Percentiles rank a stretch among this genome's conserved stretches.
phyloP scores from a whole-genome alignment of 2,888 invertebrate genomes.

The Aphrophora alni region DNA sequence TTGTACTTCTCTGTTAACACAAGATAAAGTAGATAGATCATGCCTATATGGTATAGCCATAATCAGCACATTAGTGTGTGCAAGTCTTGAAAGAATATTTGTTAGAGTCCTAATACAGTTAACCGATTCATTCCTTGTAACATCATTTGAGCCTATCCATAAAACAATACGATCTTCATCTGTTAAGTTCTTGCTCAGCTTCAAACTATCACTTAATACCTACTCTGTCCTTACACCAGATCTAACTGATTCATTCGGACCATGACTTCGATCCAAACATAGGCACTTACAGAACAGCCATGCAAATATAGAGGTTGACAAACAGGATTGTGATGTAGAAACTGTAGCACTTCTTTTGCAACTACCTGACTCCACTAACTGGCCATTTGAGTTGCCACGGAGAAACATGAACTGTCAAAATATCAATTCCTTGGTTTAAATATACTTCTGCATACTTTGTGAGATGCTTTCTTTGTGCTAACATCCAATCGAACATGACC shows the following conservation, averaged over 20 bases:
- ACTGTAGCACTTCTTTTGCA: conserved; percentile 55
- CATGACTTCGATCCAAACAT: conserved; percentile 58
- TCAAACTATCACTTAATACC: too few relatives aligned
- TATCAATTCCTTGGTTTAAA: conserved; percentile 84
- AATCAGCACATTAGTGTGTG: too few relatives aligned
- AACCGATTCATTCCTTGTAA: too few relatives aligned
- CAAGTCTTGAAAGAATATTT: too few relatives aligned
- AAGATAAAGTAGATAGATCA: too few relatives aligned
- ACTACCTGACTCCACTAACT: conserved; percentile 73
- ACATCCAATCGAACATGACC: conserved; percentile 83
- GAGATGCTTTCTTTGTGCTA: conserved; percentile 82
- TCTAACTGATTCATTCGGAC: conserved; percentile 49
- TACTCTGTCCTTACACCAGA: too few relatives aligned
- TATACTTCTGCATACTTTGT: conserved; percentile 85
- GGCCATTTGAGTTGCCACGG: conserved; percentile 91
- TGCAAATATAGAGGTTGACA: conserved; percentile 57
- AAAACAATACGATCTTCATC: too few relatives aligned
- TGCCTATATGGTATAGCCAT: too few relatives aligned
- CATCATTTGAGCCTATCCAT: too few relatives aligned
- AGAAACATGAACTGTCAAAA: conserved; percentile 76
- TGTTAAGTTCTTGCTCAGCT: too few relatives aligned
- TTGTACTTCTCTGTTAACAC: too few relatives aligned
- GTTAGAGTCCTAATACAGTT: too few relatives aligned
- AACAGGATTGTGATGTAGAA: conserved; percentile 52
- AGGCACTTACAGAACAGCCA: conserved; percentile 60